Evolutionary conservation across 2,113 vertebrate genomes (phyloP).

Genomic region (Muntiacus muntjak): DNA sequence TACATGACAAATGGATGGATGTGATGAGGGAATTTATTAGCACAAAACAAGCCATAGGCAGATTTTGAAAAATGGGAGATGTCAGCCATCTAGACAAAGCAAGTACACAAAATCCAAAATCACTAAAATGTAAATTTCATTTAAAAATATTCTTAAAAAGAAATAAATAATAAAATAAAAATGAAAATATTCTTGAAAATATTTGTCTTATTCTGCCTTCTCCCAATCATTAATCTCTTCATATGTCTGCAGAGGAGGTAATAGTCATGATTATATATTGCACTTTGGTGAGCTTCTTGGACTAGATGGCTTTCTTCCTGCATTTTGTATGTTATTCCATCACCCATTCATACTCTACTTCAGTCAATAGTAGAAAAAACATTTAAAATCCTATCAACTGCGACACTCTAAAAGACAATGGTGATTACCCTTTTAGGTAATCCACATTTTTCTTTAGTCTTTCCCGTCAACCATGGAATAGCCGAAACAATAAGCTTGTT

Average conservation of each 20-base stretch:
- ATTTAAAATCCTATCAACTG: neutral
- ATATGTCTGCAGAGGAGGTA: neutral
- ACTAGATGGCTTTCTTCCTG: conserved; percentile 4
- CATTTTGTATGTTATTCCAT: neutral
- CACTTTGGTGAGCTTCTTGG: neutral
- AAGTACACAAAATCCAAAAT: conserved; percentile 19
- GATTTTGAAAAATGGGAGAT: conserved; percentile 38
- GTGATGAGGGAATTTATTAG: neutral
- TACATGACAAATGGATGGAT: neutral
- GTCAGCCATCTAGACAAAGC: conserved; percentile 8
- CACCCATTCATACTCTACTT: neutral
- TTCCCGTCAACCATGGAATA: neutral
- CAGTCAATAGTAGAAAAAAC: neutral
- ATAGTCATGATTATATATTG: conserved; percentile 2
- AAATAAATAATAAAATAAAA: too few relatives aligned
- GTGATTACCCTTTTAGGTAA: neutral
- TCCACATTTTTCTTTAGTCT: neutral
- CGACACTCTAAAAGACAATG: neutral
- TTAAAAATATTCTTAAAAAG: neutral
- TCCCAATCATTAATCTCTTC: conserved; percentile 35
- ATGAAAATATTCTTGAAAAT: conserved; percentile 4
- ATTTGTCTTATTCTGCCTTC: conserved; percentile 28
- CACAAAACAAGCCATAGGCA: neutral
- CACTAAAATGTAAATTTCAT: neutral
- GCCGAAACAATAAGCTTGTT: neutral